Conservation (phyloP, 2,888 invertebrate genomes). For the Eristalinus sepulchralis region DNA sequence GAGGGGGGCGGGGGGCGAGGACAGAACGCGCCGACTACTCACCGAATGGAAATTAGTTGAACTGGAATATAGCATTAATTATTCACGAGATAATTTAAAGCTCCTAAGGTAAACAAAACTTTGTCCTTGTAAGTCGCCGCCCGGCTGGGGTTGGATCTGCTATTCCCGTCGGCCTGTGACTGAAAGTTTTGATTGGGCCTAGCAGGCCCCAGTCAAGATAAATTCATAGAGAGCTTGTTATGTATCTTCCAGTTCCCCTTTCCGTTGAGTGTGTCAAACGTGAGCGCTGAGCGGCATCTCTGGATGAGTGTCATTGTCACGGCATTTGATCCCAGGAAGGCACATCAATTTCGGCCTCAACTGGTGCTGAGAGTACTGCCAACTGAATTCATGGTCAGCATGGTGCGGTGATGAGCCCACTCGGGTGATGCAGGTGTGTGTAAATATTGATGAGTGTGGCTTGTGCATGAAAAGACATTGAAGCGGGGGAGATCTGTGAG, state of each 20-base stretch:
- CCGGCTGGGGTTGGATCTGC: not conserved
- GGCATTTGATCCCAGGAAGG: not conserved
- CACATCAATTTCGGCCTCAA: not conserved
- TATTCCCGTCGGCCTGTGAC: conserved; percentile 13
- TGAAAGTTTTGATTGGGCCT: conserved; percentile 41
- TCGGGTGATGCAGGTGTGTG: not conserved
- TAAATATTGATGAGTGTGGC: not conserved
- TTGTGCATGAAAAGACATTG: not conserved
- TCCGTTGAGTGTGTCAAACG: not conserved
- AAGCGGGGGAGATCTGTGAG: not conserved
- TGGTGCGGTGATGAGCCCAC: not conserved
- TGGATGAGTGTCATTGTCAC: not conserved
- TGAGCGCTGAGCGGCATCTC: not conserved
- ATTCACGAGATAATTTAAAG: conserved; percentile 52
- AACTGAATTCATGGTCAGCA: not conserved
- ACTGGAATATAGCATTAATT: conserved; percentile 42
- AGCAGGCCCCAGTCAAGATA: not conserved
- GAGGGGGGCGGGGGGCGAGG: not conserved
- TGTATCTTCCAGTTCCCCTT: not conserved
- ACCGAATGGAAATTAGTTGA: conserved; percentile 31
- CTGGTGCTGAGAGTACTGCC: not conserved
- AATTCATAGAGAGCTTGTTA: not conserved
- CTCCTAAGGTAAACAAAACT: conserved; percentile 59
- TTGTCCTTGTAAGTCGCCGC: conserved; percentile 40
- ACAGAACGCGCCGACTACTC: conserved; percentile 3